A percentile compares a stretch with the other conserved stretches of the same genome.
Evolutionary conservation across 2,113 vertebrate species (phyloP).

Genomic region (Xyrauchen texanus): DNA sequence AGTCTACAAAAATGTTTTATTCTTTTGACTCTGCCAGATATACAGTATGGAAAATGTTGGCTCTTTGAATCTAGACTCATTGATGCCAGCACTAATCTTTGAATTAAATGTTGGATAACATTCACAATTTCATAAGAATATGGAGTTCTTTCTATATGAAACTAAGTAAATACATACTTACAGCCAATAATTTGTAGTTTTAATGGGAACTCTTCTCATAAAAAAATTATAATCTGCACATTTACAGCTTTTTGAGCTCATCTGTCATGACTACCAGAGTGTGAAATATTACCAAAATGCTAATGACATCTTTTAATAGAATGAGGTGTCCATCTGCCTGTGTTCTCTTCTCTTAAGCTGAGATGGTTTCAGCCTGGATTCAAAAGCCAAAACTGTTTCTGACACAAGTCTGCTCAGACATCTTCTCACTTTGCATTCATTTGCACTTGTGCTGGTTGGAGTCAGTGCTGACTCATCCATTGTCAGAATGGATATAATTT

Average conservation of each 20-base stretch:
- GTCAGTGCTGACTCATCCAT: conserved; percentile 38
- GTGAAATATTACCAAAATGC: conserved; percentile 54
- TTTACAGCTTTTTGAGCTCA: conserved; percentile 43
- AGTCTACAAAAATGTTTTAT: neutral
- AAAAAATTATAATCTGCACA: conserved; percentile 38
- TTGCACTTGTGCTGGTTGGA: conserved; percentile 43
- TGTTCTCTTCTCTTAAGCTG: neutral
- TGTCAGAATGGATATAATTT: conserved; percentile 32
- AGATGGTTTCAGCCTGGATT: conserved; percentile 11
- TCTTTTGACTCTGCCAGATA: neutral
- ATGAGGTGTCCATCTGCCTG: conserved; percentile 44
- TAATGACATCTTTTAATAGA: conserved; percentile 66
- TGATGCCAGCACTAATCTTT: too few species aligned
- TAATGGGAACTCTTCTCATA: neutral
- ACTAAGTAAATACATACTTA: too few species aligned
- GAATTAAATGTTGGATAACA: neutral
- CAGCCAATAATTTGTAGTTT: too few species aligned
- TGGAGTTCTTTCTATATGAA: too few species aligned
- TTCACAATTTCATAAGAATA: too few species aligned
- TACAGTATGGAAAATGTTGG: neutral
- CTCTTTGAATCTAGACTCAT: conserved; percentile 4
- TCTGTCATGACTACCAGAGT: conserved; percentile 53
- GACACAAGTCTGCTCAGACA: neutral
- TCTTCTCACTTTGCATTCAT: conserved; percentile 14
- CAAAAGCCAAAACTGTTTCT: conserved; percentile 19